phyloP scores from a whole-genome alignment of 37 sponge, comb jelly and placozoan species.

The Spongilla lacustris region DNA sequence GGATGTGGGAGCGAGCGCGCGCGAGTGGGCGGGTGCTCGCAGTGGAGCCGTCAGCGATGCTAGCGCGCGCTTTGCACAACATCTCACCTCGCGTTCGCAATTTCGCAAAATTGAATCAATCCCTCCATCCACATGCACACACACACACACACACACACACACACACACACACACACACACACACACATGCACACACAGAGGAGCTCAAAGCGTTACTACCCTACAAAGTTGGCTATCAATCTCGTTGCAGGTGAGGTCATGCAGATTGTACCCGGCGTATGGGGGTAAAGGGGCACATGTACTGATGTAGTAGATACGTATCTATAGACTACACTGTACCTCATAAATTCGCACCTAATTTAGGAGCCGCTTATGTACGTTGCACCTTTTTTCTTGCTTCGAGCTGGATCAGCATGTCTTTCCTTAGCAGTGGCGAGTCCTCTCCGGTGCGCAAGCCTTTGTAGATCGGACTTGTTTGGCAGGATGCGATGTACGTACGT shows the following conservation, averaged over 20 bases:
- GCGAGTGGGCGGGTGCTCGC: too few relatives aligned
- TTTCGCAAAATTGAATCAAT: background rate
- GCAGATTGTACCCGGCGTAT: background rate
- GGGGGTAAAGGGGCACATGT: too few relatives aligned
- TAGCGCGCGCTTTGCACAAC: too few relatives aligned
- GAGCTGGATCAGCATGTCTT: too few relatives aligned
- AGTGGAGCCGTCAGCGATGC: too few relatives aligned
- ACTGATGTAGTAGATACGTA: too few relatives aligned
- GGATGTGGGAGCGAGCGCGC: background rate
- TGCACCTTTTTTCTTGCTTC: too few relatives aligned
- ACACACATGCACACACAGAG: constrained; percentile 39
- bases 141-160: constrained; percentile 20
- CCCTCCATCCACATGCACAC: background rate
- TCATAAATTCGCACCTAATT: too few relatives aligned
- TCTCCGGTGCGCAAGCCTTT: constrained; percentile 20
- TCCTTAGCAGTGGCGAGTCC: background rate
- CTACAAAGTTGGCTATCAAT: constrained; percentile 90
- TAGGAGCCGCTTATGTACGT: too few relatives aligned
- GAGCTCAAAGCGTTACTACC: constrained; percentile 84
- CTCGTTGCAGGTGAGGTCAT: constrained; percentile 73
- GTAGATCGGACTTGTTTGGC: constrained; percentile 95
- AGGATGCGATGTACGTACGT: constrained; percentile 48
- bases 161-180: constrained; percentile 7
- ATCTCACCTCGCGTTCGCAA: background rate
- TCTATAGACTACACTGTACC: too few relatives aligned